Evolutionary conservation across 2,113 vertebrate genomes (phyloP), one percentile per base, ranked within the genome.

Genomic region (Pollachius pollachius): DNA sequence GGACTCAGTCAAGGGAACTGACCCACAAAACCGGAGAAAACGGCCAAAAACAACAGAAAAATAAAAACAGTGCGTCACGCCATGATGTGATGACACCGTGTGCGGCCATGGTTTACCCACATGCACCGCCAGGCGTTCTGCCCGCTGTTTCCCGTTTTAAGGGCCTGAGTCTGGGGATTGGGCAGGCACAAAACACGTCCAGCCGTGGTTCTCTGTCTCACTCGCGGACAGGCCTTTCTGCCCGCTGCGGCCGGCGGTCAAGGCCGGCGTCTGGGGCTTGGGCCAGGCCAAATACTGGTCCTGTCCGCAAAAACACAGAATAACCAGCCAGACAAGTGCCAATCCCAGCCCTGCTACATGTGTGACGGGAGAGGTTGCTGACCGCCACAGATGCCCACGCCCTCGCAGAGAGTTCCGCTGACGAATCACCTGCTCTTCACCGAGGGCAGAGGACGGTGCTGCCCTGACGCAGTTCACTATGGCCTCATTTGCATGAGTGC

Each of bases 191-290:
- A 34, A 34, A 34, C 64, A 76, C 65, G 62, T 65, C 62, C 85
- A 84, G 84, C 79, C 81, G 81, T 76, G 65, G 76, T 80, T 76
- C 61, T 25, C 70, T 3, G 62, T 19, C 70, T 77, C 71, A 67
- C 71, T 41, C 61, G 12, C 63, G 71, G 73, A 68, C 64, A 69
- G 63, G 1, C 0, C 19, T 30, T 30, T 30, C 5, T 30, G 30
- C 57, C n/a, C 64, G 15, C 52, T 27, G 4, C 16, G 27, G 70
- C 69, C 75, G 67, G 73, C 62, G 70, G 68, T 73, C 75, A 73
- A 69, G 63, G 69, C 68, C 69, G 3, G 63, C 65, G 69, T 83
- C 70, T 48, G 57, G 41, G 68, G 69, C 65, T 69, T 16, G 21
- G 30, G 34, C 37, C 7, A n/a, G 30, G n/a, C 61, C 62, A 37